These are phyloP conservation scores for Synanthedon tipuliformis DNA, from an alignment of 2,888 invertebrate genomes.

Conservation along the genomic window DNA sequence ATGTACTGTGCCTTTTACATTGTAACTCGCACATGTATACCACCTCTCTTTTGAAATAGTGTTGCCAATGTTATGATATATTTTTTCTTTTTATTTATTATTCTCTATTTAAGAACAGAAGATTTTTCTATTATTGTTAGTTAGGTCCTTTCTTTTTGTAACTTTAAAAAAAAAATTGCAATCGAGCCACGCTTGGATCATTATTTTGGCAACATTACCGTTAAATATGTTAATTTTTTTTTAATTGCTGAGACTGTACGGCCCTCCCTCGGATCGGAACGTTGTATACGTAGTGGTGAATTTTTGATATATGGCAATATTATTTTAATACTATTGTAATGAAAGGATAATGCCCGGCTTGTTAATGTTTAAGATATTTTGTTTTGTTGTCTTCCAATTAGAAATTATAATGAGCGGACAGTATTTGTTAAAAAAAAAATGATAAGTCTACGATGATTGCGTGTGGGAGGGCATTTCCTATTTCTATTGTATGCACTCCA, in stretches of 20 bases:
- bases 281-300: background rate
- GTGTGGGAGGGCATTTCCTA: constrained; percentile 62
- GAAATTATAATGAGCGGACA: constrained; percentile 24
- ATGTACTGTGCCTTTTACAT: background rate
- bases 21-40: background rate
- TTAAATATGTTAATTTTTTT: constrained; percentile 13
- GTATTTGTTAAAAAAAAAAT: constrained; percentile 38
- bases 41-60: constrained; percentile 4
- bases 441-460: constrained; percentile 20
- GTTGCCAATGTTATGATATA: constrained; percentile 9
- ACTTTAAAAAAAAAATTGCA: too few species aligned
- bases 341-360: constrained; percentile 1
- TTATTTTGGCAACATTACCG: constrained; percentile 25
- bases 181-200: background rate
- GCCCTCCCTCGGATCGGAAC: constrained; percentile 19
- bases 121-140: too few species aligned
- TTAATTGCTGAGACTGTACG: constrained; percentile 22
- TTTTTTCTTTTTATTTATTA: background rate
- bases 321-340: constrained; percentile 1
- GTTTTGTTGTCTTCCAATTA: constrained; percentile 31
- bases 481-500: constrained; percentile 56
- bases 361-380: constrained; percentile 7
- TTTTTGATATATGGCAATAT: background rate
- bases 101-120: too few species aligned
- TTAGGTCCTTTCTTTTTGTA: too few species aligned